Evolutionary conservation across 2,797 vertebrate genomes (phyloP), one percentile per base, ranked within the genome.

Genomic region (Crax fasciolata): DNA sequence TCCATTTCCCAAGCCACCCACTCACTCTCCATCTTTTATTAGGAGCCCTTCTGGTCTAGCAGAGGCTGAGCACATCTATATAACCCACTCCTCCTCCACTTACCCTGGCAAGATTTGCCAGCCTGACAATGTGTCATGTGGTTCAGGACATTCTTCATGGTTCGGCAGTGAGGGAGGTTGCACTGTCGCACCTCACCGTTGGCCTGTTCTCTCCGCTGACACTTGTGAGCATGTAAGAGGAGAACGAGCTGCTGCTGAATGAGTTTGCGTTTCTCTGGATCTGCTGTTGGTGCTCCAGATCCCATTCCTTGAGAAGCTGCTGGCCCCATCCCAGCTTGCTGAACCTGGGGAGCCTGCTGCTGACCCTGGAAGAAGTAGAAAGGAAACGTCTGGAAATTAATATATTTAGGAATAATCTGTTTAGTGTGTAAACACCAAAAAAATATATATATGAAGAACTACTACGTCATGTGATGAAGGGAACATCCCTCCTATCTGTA

Each of bases 111-210:
- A 88, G 99, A 99, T 95, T 99, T 99, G 98, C 99, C 99, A 89
- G 99, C 99, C 98, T 99, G 99, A 97, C 99, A 99, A 96, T 99
- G 99, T 66, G 99, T 99, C 99, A 99, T 99, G 96, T 99, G 99
- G 98, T 99, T 99, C 68, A 99, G 98, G 97, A 99, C 99, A 95
- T 99, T 99, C 98, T 99, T 99, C 99, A 99, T 99, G 91, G 99
- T 99, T 68, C 99, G 98, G 91, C 99, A 99, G 62, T 99, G 99
- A 74, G 99, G 99, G 94, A 99, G 98, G 95, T 99, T 99, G 97
- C 99, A 99, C 86, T 98, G 99, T 35, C 99, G 98, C 86, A 99
- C 99, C 94, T 99, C 99, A 23, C 99, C 99, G 0, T 99, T 99
- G 81, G 99, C 99, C 97, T 99, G 99, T 81, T 99, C 99, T 70